phyloP scores from a whole-genome alignment of 92 coral and sea anemone species.

The Zoanthus solanderi region DNA sequence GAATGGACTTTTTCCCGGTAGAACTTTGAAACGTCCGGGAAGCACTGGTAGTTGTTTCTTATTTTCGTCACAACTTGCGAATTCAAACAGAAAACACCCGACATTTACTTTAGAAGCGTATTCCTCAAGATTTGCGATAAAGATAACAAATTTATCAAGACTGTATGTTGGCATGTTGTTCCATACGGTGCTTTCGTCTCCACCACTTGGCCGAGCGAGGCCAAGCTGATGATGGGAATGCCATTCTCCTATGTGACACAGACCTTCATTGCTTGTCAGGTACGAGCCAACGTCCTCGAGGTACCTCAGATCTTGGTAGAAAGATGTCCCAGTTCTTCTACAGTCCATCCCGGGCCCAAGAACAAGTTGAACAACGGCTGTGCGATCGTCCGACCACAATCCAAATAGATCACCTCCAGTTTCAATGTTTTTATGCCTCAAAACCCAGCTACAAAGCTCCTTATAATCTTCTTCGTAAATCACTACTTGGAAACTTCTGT shows the following conservation, averaged over 20 bases:
- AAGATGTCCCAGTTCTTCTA: conserved; percentile 65
- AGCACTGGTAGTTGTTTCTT: conserved; percentile 53
- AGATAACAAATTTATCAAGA: conserved; percentile 72
- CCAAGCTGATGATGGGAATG: conserved; percentile 90
- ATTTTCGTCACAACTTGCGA: conserved; percentile 30
- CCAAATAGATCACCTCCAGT: conserved; percentile 96
- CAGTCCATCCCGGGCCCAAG: conserved; percentile 85
- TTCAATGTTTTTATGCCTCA: conserved; percentile 66
- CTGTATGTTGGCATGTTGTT: conserved; percentile 77
- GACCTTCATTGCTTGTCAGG: conserved; percentile 71
- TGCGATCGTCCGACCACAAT: conserved; percentile 79
- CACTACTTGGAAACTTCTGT: conserved; percentile 54
- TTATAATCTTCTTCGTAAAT: conserved; percentile 68
- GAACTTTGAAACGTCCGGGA: conserved; percentile 42
- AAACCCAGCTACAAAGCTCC: conserved; percentile 69
- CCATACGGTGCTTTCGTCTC: conserved; percentile 93
- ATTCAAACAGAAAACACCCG: conserved; percentile 73
- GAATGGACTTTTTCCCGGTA: conserved; percentile 48
- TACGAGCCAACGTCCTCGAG: conserved; percentile 72
- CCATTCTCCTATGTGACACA: conserved; percentile 96
- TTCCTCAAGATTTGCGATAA: conserved; percentile 74
- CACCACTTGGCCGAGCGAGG: conserved; percentile 81
- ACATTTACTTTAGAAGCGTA: conserved; percentile 37
- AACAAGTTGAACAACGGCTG: conserved; percentile 81
- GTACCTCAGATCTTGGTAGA: conserved; percentile 83